Base-by-base conservation (phyloP, 1,140 invertebrate species). In the Drosophila arawakana region DNA sequence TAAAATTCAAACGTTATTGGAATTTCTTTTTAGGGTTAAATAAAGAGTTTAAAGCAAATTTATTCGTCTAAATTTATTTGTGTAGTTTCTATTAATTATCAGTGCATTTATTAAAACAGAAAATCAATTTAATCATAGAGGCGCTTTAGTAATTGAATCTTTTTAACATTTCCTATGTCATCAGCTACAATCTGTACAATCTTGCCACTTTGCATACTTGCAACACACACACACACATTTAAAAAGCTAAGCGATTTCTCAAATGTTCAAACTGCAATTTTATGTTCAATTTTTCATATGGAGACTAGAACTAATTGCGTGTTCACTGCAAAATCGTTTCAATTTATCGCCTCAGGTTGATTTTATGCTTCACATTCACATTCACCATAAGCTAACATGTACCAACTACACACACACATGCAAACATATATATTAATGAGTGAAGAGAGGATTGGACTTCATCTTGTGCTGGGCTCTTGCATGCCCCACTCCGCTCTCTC, bases 281-380 rank as follows among this genome's bases (percentile, higher is more conserved):
- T 79, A 77, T 84, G 71, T 80, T 68, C 10, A 63, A 63, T 49
- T 58, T 57, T 30, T 70, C 61, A 47, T 63, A 58, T 75, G 55
- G 47, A 30, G 76, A 72, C 73, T 66, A 73, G 67, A 88, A 86
- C 83, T 86, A 86, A 86, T 86, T 88, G 83, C 83, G 83, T 88
- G 83, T 82, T 86, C 83, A 88, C 76, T 78, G 80, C 84, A 70
- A 83, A 86, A 83, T 86, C 73, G 67, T 83, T 86, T 86, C 83
- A 83, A 88, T 86, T 86, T 86, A 86, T 86, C 80, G 83, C 83
- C 80, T 75, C 83, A 41, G 83, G 83, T 75, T 86, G 69, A 77
- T 83, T 88, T 83, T 83, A 83, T 88, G 84, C 73, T 57, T 74
- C 79, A 82, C 76, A 79, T 66, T 72, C 52, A 21, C 18, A 21